These are phyloP conservation scores for Callipepla squamata DNA, from an alignment of 2,113 vertebrate genomes.

Conservation along the genomic window DNA sequence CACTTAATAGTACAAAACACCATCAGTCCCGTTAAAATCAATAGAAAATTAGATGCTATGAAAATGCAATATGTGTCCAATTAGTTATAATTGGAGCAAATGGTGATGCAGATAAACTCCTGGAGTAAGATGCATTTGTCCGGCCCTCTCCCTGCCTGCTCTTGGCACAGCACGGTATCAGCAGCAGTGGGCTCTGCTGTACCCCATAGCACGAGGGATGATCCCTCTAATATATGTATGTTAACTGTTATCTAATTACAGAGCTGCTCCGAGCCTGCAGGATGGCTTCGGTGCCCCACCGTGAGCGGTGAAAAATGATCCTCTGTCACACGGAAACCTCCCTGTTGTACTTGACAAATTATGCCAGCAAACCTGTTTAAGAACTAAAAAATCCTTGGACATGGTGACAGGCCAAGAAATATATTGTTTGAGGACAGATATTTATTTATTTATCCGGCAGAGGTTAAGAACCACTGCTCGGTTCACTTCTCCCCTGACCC, in stretches of 20 bases:
- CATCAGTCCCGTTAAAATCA: conserved; percentile 70
- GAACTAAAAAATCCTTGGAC: conserved; percentile 67
- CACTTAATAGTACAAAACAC: conserved; percentile 65
- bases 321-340: conserved; percentile 38
- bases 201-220: conserved; percentile 27
- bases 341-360: conserved; percentile 54
- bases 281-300: not conserved
- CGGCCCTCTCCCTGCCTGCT: not conserved
- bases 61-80: conserved; percentile 73
- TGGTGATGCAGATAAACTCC: conserved; percentile 59
- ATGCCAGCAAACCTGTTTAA: conserved; percentile 67
- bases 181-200: not conserved
- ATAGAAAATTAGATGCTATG: conserved; percentile 78
- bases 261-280: conserved; percentile 20
- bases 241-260: conserved; percentile 61
- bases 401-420: conserved; percentile 50
- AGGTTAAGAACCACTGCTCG: not conserved
- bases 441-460: not conserved
- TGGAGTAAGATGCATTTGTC: not conserved
- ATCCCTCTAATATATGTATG: not conserved
- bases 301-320: conserved; percentile 28
- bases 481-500: not conserved
- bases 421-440: not conserved
- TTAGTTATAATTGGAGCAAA: conserved; percentile 79
- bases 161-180: not conserved